These are phyloP conservation scores for Drosophila multiciliata DNA, from an alignment of 2,888 invertebrate species.

Conservation along the genomic window DNA sequence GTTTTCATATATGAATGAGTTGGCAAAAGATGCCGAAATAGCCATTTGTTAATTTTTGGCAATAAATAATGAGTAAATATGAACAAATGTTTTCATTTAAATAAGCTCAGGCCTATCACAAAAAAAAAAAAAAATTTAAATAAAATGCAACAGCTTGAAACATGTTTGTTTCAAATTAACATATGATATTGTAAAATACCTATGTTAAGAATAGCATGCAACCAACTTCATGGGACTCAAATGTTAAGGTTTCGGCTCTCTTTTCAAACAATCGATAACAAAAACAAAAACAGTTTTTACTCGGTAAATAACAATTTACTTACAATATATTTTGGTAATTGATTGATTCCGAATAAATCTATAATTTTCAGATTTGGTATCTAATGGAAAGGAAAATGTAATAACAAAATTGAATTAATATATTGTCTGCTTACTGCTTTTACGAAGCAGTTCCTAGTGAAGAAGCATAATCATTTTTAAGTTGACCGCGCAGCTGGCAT, in stretches of 20 bases:
- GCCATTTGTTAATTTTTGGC: neutral
- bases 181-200: slow-evolving; percentile 18
- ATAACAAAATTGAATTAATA: neutral
- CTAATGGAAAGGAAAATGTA: neutral
- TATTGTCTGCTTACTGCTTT: no score
- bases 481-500: neutral
- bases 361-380: neutral
- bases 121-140: neutral
- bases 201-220: neutral
- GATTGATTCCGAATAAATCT: neutral
- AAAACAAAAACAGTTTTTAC: neutral
- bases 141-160: neutral
- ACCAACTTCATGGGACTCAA: slow-evolving; percentile 7
- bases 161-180: slow-evolving; percentile 5
- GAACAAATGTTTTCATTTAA: neutral
- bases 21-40: neutral
- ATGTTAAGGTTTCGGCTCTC: neutral
- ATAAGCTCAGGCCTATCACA: neutral
- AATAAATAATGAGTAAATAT: neutral
- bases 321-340: neutral
- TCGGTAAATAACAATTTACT: neutral
- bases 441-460: neutral
- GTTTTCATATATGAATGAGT: neutral
- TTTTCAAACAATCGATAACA: neutral
- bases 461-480: neutral